Evolutionary conservation across 1,140 invertebrate genomes (phyloP).

Genomic region (Phymastichus coffea): DNA sequence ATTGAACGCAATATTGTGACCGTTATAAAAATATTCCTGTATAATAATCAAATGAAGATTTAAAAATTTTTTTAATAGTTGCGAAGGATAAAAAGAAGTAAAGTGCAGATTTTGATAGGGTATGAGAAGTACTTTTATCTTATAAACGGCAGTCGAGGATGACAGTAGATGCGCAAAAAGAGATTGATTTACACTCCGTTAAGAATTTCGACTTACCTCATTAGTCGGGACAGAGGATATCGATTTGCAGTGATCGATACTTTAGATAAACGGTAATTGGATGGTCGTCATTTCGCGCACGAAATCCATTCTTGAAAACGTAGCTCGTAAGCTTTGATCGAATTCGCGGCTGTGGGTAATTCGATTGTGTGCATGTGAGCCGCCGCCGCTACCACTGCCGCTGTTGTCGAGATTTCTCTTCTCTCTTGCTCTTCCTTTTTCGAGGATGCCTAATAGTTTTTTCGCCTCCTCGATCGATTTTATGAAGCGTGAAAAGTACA

Average conservation of each 20-base stretch:
- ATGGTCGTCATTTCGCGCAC: slow-evolving; percentile 19
- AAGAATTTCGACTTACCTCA: slow-evolving; percentile 19
- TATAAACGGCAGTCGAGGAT: too few species aligned
- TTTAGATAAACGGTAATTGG: slow-evolving; percentile 26
- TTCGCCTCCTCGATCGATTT: not conserved
- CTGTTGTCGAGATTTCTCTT: not conserved
- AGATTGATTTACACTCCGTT: slow-evolving; percentile 25
- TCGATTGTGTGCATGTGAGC: slow-evolving; percentile 1
- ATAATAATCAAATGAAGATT: too few species aligned
- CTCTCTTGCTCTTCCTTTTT: not conserved
- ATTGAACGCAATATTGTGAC: too few species aligned
- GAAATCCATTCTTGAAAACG: slow-evolving; percentile 19
- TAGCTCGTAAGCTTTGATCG: slow-evolving; percentile 23
- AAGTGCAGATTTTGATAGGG: too few species aligned
- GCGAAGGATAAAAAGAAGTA: too few species aligned
- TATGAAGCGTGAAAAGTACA: not conserved
- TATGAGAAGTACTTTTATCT: too few species aligned
- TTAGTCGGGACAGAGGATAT: slow-evolving; percentile 4
- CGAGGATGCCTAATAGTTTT: slow-evolving; percentile 3
- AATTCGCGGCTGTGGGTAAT: slow-evolving; percentile 12
- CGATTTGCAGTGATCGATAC: slow-evolving; percentile 18
- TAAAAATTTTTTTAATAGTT: too few species aligned
- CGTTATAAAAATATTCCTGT: too few species aligned
- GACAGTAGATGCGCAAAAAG: too few species aligned
- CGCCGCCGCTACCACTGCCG: not conserved